These are phyloP conservation scores for Glandiceps talaboti DNA, from an alignment of 53 echinoderm and acorn worm genomes.

Conservation along the genomic window DNA sequence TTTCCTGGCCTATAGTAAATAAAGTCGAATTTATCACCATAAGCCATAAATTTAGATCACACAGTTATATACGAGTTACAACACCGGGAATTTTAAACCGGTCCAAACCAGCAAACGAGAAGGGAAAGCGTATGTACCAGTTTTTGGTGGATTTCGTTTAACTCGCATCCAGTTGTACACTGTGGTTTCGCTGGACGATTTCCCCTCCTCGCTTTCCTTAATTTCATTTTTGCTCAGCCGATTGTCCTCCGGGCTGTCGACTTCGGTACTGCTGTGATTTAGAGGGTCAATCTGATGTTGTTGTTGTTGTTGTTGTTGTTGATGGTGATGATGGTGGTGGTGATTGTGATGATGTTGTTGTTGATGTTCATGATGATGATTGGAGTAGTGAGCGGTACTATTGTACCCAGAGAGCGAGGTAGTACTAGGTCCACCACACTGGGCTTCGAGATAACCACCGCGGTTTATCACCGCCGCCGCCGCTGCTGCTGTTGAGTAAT, in stretches of 20 bases:
- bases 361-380: neutral
- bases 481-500: neutral
- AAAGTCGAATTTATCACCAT: neutral
- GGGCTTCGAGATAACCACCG: neutral
- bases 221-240: neutral
- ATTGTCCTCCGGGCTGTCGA: neutral
- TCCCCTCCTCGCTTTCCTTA: neutral
- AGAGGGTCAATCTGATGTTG: neutral
- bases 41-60: neutral
- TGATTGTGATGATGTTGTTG: neutral
- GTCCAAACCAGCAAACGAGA: neutral
- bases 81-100: conserved; percentile 4
- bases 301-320: neutral
- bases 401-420: neutral
- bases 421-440: neutral
- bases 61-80: neutral
- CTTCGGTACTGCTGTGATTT: neutral
- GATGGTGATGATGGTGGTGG: neutral
- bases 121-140: conserved; percentile 31
- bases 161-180: conserved; percentile 98
- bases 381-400: neutral
- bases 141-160: conserved; percentile 95
- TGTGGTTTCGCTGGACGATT: conserved; percentile 47
- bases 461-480: neutral
- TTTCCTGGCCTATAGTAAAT: neutral